Conservation (phyloP, 2,113 vertebrate genomes). For the Acanthisitta chloris region DNA sequence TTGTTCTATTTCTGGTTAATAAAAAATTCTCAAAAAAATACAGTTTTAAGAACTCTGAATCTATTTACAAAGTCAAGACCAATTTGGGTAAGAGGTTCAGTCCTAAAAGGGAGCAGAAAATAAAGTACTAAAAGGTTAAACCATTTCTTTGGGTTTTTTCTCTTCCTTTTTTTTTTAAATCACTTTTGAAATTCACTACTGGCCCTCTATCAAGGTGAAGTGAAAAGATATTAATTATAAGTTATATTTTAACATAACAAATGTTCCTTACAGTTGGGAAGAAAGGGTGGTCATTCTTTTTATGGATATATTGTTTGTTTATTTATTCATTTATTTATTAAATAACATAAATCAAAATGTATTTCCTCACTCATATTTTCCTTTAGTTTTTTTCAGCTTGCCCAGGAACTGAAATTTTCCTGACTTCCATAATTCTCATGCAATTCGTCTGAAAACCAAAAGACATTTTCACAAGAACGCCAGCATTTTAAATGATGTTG, state of each 20-base stretch:
- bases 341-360: not conserved
- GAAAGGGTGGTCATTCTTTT: not conserved
- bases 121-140: not conserved
- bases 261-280: not conserved
- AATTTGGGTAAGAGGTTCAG: not conserved
- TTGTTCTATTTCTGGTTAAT: not conserved
- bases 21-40: not conserved
- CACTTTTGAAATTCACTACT: not conserved
- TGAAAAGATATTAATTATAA: not conserved
- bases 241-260: not conserved
- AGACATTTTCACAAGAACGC: not conserved
- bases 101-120: not conserved
- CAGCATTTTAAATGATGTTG: not conserved
- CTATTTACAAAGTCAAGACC: not conserved
- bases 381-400: not conserved
- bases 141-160: not conserved
- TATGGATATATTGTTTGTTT: accelerated
- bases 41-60: not conserved
- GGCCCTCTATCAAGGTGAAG: not conserved
- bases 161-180: too few species aligned
- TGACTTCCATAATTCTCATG: not conserved
- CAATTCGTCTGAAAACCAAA: not conserved
- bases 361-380: not conserved
- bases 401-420: not conserved
- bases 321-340: not conserved